A percentile compares a stretch with the other conserved stretches of the same genome.
phyloP scores from a whole-genome alignment of 2,888 invertebrate species.

The Teleiodes luculella region DNA sequence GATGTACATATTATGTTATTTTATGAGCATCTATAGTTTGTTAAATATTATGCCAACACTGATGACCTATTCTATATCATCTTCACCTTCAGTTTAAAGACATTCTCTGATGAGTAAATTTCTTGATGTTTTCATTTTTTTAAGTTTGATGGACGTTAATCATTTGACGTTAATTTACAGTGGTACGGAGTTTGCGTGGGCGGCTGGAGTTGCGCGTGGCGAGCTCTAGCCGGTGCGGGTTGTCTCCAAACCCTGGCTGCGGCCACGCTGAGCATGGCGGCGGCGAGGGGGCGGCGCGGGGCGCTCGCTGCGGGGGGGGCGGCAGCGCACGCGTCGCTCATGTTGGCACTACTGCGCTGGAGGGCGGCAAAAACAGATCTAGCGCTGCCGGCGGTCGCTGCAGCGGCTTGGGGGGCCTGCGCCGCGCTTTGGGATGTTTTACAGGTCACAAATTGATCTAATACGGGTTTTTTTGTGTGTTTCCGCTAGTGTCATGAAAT shows the following conservation, averaged over 20 bases:
- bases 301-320: conserved; percentile 89
- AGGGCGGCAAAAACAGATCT: conserved; percentile 89
- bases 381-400: conserved; percentile 89
- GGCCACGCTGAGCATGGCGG: conserved; percentile 88
- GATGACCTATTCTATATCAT: too few relatives aligned
- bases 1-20: too few relatives aligned
- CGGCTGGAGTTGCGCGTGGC: conserved; percentile 85
- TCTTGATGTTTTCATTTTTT: too few relatives aligned
- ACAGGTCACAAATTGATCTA: conserved; percentile 51
- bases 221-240: conserved; percentile 86
- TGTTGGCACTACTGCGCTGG: conserved; percentile 88
- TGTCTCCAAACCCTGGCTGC: conserved; percentile 87
- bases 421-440: conserved; percentile 91
- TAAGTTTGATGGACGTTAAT: too few relatives aligned
- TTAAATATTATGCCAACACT: too few relatives aligned
- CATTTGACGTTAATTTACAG: conserved; percentile 53
- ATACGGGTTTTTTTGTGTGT: not conserved
- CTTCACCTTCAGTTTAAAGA: too few relatives aligned
- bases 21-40: too few relatives aligned
- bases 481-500: too few relatives aligned
- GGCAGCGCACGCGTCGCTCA: conserved; percentile 87
- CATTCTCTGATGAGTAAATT: too few relatives aligned
- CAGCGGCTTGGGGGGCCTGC: conserved; percentile 92
- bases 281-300: conserved; percentile 84
- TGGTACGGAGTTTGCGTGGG: conserved; percentile 90